Base-by-base conservation (phyloP, 2,888 invertebrate species). In the Drosophila kokeensis region DNA sequence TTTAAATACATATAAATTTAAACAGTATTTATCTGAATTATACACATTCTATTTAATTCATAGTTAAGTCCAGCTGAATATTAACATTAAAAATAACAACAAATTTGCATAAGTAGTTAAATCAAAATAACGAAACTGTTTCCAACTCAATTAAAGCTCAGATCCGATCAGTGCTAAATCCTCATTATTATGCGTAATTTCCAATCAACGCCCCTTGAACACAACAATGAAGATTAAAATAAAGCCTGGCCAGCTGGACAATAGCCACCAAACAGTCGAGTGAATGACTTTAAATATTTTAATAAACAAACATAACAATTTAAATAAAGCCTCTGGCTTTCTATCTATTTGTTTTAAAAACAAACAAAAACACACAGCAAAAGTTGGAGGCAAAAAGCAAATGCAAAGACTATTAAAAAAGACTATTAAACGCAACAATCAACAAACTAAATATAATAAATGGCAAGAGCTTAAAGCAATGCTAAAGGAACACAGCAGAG, bases 251-350 rank as follows among this genome's bases (percentile, higher is more conserved):
- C 54, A 57, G 32, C 45, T 45, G 71, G 29, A 57, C 63, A 62
- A 62, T 55, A 11, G 60, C 60, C 36, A n/a, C 8, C 15, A 50
- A 70, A 49, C 36, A 50, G 53, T 61, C 69, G 66, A 40, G 40
- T 42, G 62, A 68, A 79, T 79, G 63, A 64, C 63, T 76, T 69
- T 61, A 77, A 79, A 74, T 71, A 73, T 72, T 67, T 72, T 79
- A 69, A 73, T 62, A 58, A 72, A 64, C 57, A 76, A 76, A 71
- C 70, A 79, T 60, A 62, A 72, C 67, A 71, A 73, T 69, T 71
- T 71, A 64, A 64, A 76, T 60, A 64, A 64, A 67, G 72, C 79
- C 62, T 36, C 64, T 60, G 81, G 71, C 81, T 65, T 72, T 74
- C 74, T 76, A 72, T 83, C 69, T 73, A 69, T 40, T 67, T 53